Evolutionary conservation across 1,140 invertebrate species (phyloP).

Genomic region (Archegozetes longisetosus): DNA sequence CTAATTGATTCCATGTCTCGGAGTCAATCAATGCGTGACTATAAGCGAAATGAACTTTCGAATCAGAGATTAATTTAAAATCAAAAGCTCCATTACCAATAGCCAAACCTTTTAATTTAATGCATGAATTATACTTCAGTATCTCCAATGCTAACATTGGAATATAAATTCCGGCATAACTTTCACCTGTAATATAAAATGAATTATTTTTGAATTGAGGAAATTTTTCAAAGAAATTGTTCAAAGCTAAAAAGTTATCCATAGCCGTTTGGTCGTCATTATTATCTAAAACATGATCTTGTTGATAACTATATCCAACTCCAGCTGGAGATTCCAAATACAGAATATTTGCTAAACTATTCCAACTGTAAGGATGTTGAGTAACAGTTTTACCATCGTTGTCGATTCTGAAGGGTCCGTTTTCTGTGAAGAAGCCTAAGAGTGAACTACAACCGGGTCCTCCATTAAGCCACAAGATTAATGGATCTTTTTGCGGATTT

Average conservation of each 20-base stretch:
- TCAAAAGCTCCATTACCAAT: conserved; percentile 37
- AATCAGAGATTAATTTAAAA: conserved; percentile 30
- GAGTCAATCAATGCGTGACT: conserved; percentile 35
- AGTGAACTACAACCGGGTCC: conserved; percentile 39
- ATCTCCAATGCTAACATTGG: conserved; percentile 35
- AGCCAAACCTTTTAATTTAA: conserved; percentile 32
- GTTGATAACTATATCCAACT: conserved; percentile 39
- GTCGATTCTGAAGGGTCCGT: conserved; percentile 34
- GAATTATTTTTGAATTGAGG: conserved; percentile 31
- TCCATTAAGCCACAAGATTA: conserved; percentile 41
- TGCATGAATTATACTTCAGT: conserved; percentile 21
- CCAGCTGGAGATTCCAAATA: conserved; percentile 40
- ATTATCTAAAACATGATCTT: too few species aligned
- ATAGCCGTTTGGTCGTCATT: conserved; percentile 29
- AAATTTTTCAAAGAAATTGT: conserved; percentile 35
- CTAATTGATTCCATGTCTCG: neutral
- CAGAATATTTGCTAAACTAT: conserved; percentile 56
- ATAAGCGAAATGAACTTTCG: conserved; percentile 34
- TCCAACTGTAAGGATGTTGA: conserved; percentile 36
- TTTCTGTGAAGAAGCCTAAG: conserved; percentile 33
- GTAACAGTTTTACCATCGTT: too few species aligned
- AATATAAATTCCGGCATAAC: conserved; percentile 34
- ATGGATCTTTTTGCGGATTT: conserved; percentile 32
- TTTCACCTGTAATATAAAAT: conserved; percentile 34
- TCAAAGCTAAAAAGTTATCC: conserved; percentile 34